Percentiles rank a stretch among this genome's conserved stretches.
phyloP scores from a whole-genome alignment of 2,113 vertebrate species.

The Sisor rabdophorus region DNA sequence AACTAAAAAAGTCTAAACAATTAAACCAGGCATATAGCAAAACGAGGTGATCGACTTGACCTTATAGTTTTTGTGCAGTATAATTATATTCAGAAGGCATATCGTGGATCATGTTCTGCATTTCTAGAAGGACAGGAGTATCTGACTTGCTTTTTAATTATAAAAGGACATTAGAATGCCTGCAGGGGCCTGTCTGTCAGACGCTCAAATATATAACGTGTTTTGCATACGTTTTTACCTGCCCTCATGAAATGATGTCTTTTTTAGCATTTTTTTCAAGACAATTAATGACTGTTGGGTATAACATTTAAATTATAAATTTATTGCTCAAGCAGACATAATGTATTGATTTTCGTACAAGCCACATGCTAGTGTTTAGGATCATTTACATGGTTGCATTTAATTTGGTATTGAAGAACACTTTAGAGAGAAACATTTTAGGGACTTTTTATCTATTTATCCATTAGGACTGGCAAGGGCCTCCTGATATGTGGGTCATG shows the following conservation, averaged over 20 bases:
- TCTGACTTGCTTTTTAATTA: not conserved
- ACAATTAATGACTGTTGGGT: not conserved
- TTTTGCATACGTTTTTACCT: not conserved
- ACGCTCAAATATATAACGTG: not conserved
- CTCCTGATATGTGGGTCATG: too few species aligned
- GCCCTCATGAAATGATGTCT: not conserved
- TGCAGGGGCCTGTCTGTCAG: not conserved
- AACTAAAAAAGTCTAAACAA: too few species aligned
- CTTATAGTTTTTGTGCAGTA: not conserved
- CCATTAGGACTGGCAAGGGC: too few species aligned
- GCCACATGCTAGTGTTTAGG: conserved; percentile 12
- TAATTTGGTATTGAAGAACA: conserved; percentile 17
- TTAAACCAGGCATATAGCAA: too few species aligned
- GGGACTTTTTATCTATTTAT: too few species aligned
- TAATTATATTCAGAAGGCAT: conserved; percentile 3
- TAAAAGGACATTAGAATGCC: not conserved
- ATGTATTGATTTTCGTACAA: not conserved
- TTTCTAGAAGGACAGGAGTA: not conserved
- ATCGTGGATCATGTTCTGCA: not conserved
- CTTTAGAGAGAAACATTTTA: not conserved
- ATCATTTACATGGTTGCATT: not conserved
- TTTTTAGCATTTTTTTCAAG: not conserved
- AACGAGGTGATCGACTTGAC: too few species aligned
- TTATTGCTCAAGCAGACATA: not conserved
- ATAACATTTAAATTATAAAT: not conserved